Percentiles rank a stretch among this genome's conserved stretches.
Conservation (phyloP, 2,797 vertebrate species). For the Spinus pinus region DNA sequence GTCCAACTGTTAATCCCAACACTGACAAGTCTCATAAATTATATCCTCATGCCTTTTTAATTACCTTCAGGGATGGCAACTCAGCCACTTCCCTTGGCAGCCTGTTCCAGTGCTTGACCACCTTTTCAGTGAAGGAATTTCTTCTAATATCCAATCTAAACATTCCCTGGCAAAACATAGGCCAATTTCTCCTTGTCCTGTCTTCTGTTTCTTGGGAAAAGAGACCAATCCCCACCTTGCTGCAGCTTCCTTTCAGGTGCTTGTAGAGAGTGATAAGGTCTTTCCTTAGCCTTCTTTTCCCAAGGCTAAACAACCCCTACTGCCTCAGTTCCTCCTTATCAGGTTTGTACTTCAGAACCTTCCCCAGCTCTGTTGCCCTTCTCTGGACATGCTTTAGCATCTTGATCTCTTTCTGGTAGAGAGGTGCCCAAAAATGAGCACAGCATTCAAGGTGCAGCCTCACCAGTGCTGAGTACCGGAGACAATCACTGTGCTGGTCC, state of each 20-base stretch:
- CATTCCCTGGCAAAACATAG: not conserved
- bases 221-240: not conserved
- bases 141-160: not conserved
- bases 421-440: not conserved
- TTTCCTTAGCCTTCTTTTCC: not conserved
- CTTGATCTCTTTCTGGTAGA: accelerated
- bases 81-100: not conserved
- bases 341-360: not conserved
- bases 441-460: not conserved
- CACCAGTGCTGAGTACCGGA: too few species aligned
- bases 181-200: not conserved
- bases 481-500: accelerated
- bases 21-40: not conserved
- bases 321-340: not conserved
- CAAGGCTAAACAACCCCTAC: not conserved
- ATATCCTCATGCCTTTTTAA: not conserved
- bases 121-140: not conserved
- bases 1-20: not conserved
- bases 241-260: not conserved
- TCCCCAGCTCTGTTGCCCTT: not conserved
- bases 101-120: not conserved
- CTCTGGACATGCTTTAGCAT: not conserved
- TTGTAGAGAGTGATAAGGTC: not conserved
- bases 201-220: not conserved
- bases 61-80: not conserved